Conservation (phyloP, 2,113 vertebrate genomes). For the Ameiurus melas region DNA sequence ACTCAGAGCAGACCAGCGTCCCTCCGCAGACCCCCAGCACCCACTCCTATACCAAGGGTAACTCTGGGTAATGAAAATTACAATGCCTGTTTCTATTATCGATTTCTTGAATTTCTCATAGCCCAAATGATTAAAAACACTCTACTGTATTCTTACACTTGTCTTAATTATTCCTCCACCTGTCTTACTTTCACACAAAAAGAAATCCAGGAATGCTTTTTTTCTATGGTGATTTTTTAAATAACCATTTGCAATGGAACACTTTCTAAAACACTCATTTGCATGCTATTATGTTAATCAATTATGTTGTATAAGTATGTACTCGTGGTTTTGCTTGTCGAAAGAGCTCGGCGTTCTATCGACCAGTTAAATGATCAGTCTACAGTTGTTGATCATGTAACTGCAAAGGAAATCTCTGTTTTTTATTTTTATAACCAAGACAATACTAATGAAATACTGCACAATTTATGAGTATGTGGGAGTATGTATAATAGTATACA, state of each 20-base stretch:
- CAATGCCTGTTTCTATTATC: background rate
- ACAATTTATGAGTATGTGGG: background rate
- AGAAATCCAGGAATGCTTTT: background rate
- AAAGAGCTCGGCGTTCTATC: background rate
- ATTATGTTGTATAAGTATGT: background rate
- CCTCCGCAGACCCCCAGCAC: slow-evolving; percentile 29
- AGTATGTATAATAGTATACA: background rate
- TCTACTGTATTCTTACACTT: background rate
- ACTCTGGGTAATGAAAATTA: slow-evolving; percentile 67
- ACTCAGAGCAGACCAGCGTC: slow-evolving; percentile 56
- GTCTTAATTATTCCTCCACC: background rate
- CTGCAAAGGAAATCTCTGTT: background rate
- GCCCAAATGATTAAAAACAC: background rate
- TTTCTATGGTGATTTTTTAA: background rate
- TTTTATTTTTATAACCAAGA: background rate
- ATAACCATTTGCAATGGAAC: background rate
- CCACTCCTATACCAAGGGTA: slow-evolving; percentile 53
- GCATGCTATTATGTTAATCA: background rate
- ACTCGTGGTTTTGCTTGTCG: background rate
- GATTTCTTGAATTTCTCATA: background rate
- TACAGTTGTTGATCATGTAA: background rate
- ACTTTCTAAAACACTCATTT: background rate
- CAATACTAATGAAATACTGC: background rate
- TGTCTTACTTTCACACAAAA: background rate
- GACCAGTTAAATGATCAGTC: background rate